phyloP scores from a whole-genome alignment of 2,797 vertebrate genomes.

The Cirrhinus molitorella region DNA sequence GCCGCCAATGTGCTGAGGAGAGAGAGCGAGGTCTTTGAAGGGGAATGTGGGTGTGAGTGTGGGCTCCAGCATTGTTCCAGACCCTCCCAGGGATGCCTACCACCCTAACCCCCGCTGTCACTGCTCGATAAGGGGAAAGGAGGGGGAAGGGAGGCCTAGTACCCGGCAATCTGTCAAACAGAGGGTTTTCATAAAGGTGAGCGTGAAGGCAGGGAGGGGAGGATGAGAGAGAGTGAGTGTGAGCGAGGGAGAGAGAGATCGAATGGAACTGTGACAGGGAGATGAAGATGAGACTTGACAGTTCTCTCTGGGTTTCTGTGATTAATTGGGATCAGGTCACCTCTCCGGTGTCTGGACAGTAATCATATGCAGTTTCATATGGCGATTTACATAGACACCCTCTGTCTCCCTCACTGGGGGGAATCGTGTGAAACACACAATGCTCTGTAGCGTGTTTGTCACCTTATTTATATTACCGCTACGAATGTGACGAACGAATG shows the following conservation, averaged over 20 bases:
- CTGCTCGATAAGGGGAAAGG: slow-evolving; percentile 69
- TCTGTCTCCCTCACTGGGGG: slow-evolving; percentile 65
- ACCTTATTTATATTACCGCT: slow-evolving; percentile 59
- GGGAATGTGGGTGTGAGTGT: slow-evolving; percentile 46
- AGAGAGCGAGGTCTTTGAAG: slow-evolving; percentile 60
- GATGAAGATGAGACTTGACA: slow-evolving; percentile 92
- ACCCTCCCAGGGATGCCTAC: slow-evolving; percentile 70
- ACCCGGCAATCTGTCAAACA: slow-evolving; percentile 65
- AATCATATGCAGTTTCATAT: slow-evolving; percentile 84
- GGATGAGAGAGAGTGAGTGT: slow-evolving; percentile 48
- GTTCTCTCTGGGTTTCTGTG: slow-evolving; percentile 91
- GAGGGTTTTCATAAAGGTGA: slow-evolving; percentile 65
- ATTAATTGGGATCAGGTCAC: slow-evolving; percentile 97
- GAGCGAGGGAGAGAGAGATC: slow-evolving; percentile 65
- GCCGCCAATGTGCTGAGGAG: slow-evolving; percentile 42
- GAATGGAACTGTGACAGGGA: slow-evolving; percentile 70
- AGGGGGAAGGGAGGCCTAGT: slow-evolving; percentile 63
- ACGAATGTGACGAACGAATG: slow-evolving; percentile 52
- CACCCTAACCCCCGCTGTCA: slow-evolving; percentile 62
- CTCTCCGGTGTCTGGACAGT: slow-evolving; percentile 85
- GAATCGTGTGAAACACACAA: slow-evolving; percentile 64
- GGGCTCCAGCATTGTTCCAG: slow-evolving; percentile 64
- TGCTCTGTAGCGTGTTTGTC: slow-evolving; percentile 53
- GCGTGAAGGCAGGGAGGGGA: slow-evolving; percentile 66
- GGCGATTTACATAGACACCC: slow-evolving; percentile 84